Evolutionary conservation across 1,140 invertebrate genomes (phyloP).

Genomic region (Drosophila subpulchrella): DNA sequence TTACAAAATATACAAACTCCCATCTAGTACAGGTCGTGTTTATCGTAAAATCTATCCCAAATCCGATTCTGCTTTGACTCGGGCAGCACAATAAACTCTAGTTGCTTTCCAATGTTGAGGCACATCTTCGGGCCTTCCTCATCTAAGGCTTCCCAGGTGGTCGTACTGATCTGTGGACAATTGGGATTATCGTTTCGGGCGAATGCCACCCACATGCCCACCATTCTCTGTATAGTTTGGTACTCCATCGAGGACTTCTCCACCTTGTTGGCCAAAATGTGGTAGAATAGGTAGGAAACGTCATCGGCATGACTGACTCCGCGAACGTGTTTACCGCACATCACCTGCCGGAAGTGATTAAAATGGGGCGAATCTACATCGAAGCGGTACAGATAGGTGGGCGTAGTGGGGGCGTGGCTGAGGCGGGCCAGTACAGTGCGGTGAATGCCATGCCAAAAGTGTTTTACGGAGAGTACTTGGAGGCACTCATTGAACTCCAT

Average conservation of each 20-base stretch:
- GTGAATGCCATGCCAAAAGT: conserved; percentile 82
- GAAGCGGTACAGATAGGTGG: conserved; percentile 85
- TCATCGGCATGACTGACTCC: conserved; percentile 87
- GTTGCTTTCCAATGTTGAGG: conserved; percentile 78
- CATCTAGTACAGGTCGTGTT: conserved; percentile 35
- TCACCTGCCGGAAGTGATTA: conserved; percentile 68
- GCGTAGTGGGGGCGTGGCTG: conserved; percentile 66
- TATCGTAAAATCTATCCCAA: conserved; percentile 82
- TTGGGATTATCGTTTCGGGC: conserved; percentile 77
- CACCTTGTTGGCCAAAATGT: conserved; percentile 77
- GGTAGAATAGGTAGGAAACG: conserved; percentile 87
- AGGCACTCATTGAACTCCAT: conserved; percentile 60
- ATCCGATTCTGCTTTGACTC: conserved; percentile 78
- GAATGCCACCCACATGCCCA: conserved; percentile 84
- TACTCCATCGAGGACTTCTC: conserved; percentile 72
- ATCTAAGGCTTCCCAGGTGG: conserved; percentile 53
- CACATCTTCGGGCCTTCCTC: conserved; percentile 51
- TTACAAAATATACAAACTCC: not conserved
- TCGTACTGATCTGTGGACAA: conserved; percentile 29
- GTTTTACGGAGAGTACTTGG: conserved; percentile 64
- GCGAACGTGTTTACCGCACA: conserved; percentile 72
- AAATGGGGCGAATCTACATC: conserved; percentile 77
- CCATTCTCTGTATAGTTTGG: conserved; percentile 71
- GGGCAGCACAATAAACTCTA: conserved; percentile 77
- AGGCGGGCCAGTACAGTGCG: conserved; percentile 59